A percentile compares a stretch with the other conserved stretches of the same genome.
Evolutionary conservation across 1,140 invertebrate species (phyloP).

Genomic region (Conus betulinus): DNA sequence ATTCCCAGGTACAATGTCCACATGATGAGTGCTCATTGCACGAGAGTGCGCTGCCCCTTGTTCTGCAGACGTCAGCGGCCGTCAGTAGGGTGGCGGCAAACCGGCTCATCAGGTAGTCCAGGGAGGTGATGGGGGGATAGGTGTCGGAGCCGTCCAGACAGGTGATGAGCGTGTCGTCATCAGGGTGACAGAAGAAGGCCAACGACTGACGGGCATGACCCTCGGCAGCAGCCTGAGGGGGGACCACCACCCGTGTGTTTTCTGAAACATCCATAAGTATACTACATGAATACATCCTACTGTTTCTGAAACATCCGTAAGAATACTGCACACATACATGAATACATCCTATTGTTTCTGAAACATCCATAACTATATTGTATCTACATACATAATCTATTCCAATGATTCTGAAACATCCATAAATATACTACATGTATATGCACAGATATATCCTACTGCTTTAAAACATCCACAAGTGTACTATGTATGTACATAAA

Average conservation of each 20-base stretch:
- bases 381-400: too few species aligned
- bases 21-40: background rate
- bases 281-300: too few species aligned
- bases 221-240: slow-evolving; percentile 77
- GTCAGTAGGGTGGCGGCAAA: slow-evolving; percentile 28
- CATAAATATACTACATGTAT: too few species aligned
- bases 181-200: slow-evolving; percentile 87
- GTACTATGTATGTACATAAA: too few species aligned
- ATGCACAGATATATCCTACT: too few species aligned
- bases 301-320: too few species aligned
- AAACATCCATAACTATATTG: too few species aligned
- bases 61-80: background rate
- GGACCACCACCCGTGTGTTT: slow-evolving; percentile 85
- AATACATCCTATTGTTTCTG: too few species aligned
- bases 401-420: too few species aligned
- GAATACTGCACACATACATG: too few species aligned
- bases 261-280: slow-evolving; percentile 68
- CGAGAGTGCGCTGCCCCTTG: background rate
- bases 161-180: slow-evolving; percentile 79
- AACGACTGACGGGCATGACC: slow-evolving; percentile 83
- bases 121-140: slow-evolving; percentile 58
- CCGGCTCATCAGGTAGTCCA: slow-evolving; percentile 61
- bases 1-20: too few species aligned
- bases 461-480: too few species aligned
- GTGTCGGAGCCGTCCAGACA: slow-evolving; percentile 76